Evolutionary conservation across 2,113 vertebrate species (phyloP), one percentile per base, ranked within the genome.

Genomic region (Triplophysa rosa): DNA sequence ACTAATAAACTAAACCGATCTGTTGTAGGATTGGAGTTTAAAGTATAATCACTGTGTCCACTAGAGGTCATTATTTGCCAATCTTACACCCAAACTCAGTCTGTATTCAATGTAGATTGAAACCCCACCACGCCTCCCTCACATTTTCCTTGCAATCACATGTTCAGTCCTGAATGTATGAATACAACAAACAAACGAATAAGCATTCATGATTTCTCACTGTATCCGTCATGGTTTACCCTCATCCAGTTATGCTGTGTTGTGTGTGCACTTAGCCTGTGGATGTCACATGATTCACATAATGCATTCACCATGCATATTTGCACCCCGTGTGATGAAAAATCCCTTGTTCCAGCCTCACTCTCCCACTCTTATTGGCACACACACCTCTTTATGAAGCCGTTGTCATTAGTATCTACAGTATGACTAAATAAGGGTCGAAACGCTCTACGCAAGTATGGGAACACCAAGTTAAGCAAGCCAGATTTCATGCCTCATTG

Each of bases 31-130:
- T 14, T 54, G 3, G 49, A 6, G 14, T 54, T 19, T 17, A 4
- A 54, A 16, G 1, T 65, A 23, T 33, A 54, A 24, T 14, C 19
- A 6, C 12, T 75, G 11, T 33, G 26, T 56, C 40, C 79, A 62
- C 64, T 76, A 76, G 71, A 81, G 71, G 70, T 40, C 54, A 52
- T 19, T 14, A 29, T 75, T 56, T 77, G 24, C 19, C 33, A 77
- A 21, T 24, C 11, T 1, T 14, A 49, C 10, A 63, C 23, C 11
- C 40, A 75, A 47, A 19, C 42, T 62, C 59, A n/a, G 72, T 49
- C 72, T 75, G 72, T 29, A 47, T 29, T 75, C 2, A 47, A 63
- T 75, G 63, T 75, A 62, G 58, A 47, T n/a, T 8, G 37, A 47
- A 47, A 0, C 21, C 40, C 21, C 5, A 16, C 40, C 21, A 49